These are phyloP conservation scores for Crioceris asparagi DNA, from an alignment of 2,888 invertebrate genomes.

Conservation along the genomic window DNA sequence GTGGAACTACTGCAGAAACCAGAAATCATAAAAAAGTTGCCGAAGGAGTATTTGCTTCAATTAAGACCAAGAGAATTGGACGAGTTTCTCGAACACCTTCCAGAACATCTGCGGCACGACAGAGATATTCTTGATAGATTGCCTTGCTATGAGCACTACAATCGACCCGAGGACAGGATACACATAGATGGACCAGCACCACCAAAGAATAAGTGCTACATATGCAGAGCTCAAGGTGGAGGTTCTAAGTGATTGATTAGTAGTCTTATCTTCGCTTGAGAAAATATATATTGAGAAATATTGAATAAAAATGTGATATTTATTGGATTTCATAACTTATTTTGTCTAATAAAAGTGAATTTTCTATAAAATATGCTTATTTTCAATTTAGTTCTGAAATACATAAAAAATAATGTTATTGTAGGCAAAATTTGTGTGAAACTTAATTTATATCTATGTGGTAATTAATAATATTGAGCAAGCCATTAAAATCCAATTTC, in stretches of 20 bases:
- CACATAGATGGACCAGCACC: slow-evolving; percentile 20
- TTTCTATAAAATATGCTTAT: too few relatives aligned
- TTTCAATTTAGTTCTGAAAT: too few relatives aligned
- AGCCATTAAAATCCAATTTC: too few relatives aligned
- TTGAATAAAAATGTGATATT: too few relatives aligned
- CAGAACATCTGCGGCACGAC: slow-evolving; percentile 10
- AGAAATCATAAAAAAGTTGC: slow-evolving; percentile 8
- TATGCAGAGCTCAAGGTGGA: slow-evolving; percentile 6
- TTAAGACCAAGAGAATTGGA: slow-evolving; percentile 10
- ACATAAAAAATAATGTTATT: too few relatives aligned
- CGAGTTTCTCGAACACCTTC: slow-evolving; percentile 12
- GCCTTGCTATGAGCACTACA: slow-evolving; percentile 19
- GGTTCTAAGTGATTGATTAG: background rate
- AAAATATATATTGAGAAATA: too few relatives aligned
- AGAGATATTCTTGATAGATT: slow-evolving; percentile 12
- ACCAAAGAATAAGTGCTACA: slow-evolving; percentile 13
- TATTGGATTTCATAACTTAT: too few relatives aligned
- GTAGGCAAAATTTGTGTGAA: too few relatives aligned
- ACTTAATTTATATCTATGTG: too few relatives aligned
- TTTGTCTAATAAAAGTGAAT: too few relatives aligned
- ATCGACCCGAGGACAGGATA: slow-evolving; percentile 11
- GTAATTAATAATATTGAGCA: too few relatives aligned
- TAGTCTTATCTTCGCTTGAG: too few relatives aligned
- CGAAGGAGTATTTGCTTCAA: slow-evolving; percentile 9
- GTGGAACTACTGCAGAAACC: background rate